Evolutionary conservation across 2,888 invertebrate species (phyloP), one percentile per base, ranked within the genome.

Genomic region (Sarcophaga rosellei): DNA sequence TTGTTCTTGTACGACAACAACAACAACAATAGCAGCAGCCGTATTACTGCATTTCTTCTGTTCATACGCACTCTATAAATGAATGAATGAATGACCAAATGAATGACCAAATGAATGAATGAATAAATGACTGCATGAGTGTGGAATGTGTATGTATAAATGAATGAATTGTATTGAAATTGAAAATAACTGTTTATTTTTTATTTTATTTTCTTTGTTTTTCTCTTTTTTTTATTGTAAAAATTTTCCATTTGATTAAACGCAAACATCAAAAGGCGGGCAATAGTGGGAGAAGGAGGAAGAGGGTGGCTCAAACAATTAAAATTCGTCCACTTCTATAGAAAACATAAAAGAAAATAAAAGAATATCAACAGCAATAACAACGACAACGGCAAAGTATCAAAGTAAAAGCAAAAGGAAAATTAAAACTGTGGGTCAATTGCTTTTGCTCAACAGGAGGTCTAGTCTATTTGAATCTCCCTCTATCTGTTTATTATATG

Each of bases 191-290:
- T 84, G 75, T 85, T 86, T 77, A 81, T 79, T 66, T 81, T 82
- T 84, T 75, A 81, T 87, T 88, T 90, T 35, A 10, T 35, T 35
- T 35, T 35, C 35, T 35, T 35, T 35, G 10, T 2, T 35, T 35
- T 35, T 35, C 35, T 2, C 0, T 53, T 78, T 89, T 88, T 89
- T 89, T 89, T 89, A 89, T 89, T 89, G 88, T 89, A 89, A 87
- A 89, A 90, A 90, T 91, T 91, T 91, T 91, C 90, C 91, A 90
- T 90, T 91, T 91, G 91, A 91, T 91, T 91, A 90, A 91, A 91
- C 90, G 90, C 90, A 91, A 91, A 91, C 91, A 91, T 91, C 89
- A 89, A 87, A 88, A 81, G 87, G 72, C 73, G 81, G 17, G 85
- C 53, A 87, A 68, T 81, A 81, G 35, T 10, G 10, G 0, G 2